Evolutionary conservation across 2,797 vertebrate genomes (phyloP).

Genomic region (Valencia hispanica): DNA sequence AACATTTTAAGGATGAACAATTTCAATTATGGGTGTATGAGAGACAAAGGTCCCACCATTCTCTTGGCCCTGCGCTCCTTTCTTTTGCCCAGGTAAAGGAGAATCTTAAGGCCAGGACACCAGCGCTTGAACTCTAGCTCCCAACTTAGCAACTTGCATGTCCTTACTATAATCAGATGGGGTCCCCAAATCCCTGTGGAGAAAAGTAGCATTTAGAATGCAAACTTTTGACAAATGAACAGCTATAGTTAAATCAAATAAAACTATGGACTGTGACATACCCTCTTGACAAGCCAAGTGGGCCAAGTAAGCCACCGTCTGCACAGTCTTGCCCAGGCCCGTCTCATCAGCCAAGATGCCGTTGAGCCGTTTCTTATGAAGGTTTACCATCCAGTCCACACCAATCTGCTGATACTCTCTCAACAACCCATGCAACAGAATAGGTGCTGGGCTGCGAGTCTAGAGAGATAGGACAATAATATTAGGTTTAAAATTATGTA

Average conservation of each 20-base stretch:
- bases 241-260: background rate
- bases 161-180: slow-evolving; percentile 94
- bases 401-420: slow-evolving; percentile 94
- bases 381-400: slow-evolving; percentile 90
- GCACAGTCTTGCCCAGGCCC: slow-evolving; percentile 92
- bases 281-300: slow-evolving; percentile 91
- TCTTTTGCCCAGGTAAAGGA: slow-evolving; percentile 91
- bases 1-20: background rate
- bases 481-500: background rate
- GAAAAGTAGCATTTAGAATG: slow-evolving; percentile 9
- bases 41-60: slow-evolving; percentile 79
- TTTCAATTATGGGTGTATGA: background rate
- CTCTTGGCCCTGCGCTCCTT: slow-evolving; percentile 90
- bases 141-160: slow-evolving; percentile 93
- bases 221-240: background rate
- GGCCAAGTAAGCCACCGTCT: slow-evolving; percentile 92
- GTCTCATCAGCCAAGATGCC: slow-evolving; percentile 93
- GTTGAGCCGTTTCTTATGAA: slow-evolving; percentile 90
- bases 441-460: slow-evolving; percentile 75
- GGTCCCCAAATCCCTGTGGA: slow-evolving; percentile 95
- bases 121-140: slow-evolving; percentile 98
- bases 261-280: slow-evolving; percentile 45
- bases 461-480: slow-evolving; percentile 33
- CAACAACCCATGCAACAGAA: slow-evolving; percentile 87
- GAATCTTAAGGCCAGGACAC: slow-evolving; percentile 95